Evolutionary conservation across 2,888 invertebrate species (phyloP), one percentile per base, ranked within the genome.

Genomic region (Macrophya annulata): DNA sequence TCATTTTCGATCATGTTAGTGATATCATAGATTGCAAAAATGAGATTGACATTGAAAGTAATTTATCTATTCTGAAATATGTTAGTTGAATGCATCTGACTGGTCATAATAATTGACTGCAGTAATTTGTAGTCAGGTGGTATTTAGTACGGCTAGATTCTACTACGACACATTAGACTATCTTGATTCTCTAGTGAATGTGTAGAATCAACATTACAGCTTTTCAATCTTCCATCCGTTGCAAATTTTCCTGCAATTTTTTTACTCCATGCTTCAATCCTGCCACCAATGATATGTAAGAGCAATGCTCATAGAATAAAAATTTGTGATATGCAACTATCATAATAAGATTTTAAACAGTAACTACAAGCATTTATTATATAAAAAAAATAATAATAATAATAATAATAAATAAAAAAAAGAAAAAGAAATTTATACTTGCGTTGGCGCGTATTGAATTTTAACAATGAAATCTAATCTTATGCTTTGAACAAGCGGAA

Each of bases 171-270:
- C 31, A 37, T 77, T 4, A 74, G 9, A 74, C 45, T 12, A 45
- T 45, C 43, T 74, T 45, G 40, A 62, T 81, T 81, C 59, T 62
- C 21, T n/a, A 68, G 83, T 71, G 83, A 83, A 68, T 31, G 83
- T 83, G 83, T 83, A 83, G 83, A 83, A 83, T 83, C 77, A 43
- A 40, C 12, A 31, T 40, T 85, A 77, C 85, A 84, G 76, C 74
- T 86, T 88, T 87, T 86, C 86, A 85, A 89, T 88, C 88, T 89
- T 89, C 88, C 87, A 88, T 87, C 84, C 87, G 68, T 83, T 71
- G 83, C 83, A 83, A 83, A 83, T 37, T 81, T 25, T 51, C 48
- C 68, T 71, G 65, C 71, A 83, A 83, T 83, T 83, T 83, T 83
- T 83, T 68, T 83, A 83, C 83, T 83, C 68, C 83, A 83, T 83